Base-by-base conservation (phyloP, 2,113 vertebrate species). In the Marcusenius ussheri region DNA sequence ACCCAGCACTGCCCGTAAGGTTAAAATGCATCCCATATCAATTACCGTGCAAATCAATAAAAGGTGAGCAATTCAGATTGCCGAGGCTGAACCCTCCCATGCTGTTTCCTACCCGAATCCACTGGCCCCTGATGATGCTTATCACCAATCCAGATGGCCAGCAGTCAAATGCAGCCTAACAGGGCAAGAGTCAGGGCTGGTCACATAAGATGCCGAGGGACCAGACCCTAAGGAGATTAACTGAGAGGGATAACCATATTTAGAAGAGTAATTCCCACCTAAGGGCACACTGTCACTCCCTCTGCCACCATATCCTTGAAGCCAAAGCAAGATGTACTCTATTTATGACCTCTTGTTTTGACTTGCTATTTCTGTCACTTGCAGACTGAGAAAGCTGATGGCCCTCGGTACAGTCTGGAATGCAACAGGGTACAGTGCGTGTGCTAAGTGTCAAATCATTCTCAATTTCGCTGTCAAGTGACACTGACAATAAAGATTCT, bases 231-330 rank as follows among this genome's bases (percentile, higher is more conserved):
- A 89, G 90, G 42, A 89, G 90, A 91, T 91, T 91, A 91, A 86
- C 80, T 86, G 56, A 91, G 58, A 86, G 88, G 88, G 90, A 89
- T 91, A 91, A 91, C 53, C 83, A 53, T 58, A 89, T 91, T 91
- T 91, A 91, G 90, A 91, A 89, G 88, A 47, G 66, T 90, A 91
- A 91, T 90, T 83, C 87, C 90, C 46, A 70, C 39, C 90, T 91
- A 46, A 50, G 45, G 45, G 53, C 46, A 39, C n/a, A 42, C 50
- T 49, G 58, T 45, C 62, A 88, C 35, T 11, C 35, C 35, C 51
- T 7, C 80, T 51, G 19, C 89, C 51, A 51, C 89, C 39, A 6
- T 39, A 66, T 80, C 31, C n/a, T 13, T 51, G 27, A 47, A 39
- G 8, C 15, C 62, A 80, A 53, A 49, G 88, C 70, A 42, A 77